phyloP scores from a whole-genome alignment of 2,113 vertebrate genomes.

The Gnathonemus longibarbis region DNA sequence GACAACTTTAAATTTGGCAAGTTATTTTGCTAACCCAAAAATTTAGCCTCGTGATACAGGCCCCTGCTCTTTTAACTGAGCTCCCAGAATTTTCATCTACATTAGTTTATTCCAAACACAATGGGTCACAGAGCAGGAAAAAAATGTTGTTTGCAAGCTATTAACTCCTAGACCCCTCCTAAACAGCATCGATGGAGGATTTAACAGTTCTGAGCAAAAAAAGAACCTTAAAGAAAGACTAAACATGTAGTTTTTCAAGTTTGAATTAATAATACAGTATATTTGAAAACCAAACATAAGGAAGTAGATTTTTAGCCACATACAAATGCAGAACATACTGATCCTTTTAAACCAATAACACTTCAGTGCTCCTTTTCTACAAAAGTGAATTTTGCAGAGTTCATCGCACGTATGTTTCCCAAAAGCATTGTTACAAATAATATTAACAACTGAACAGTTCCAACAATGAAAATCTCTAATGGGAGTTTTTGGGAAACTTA shows the following conservation, averaged over 20 bases:
- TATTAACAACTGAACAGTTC: not conserved
- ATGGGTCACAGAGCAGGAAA: not conserved
- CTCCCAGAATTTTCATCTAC: not conserved
- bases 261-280: not conserved
- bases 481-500: not conserved
- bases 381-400: not conserved
- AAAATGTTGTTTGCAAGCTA: not conserved
- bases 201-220: not conserved
- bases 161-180: not conserved
- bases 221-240: not conserved
- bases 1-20: not conserved
- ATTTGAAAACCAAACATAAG: not conserved
- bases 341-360: not conserved
- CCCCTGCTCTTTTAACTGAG: not conserved
- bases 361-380: not conserved
- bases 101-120: not conserved
- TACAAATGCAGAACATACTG: not conserved
- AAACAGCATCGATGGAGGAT: not conserved
- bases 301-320: not conserved
- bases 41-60: not conserved
- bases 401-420: not conserved
- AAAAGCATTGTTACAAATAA: not conserved
- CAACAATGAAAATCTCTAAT: not conserved
- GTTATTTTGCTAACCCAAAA: not conserved
- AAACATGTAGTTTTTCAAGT: not conserved